A percentile compares a stretch with the other conserved stretches of the same genome.
phyloP scores from a whole-genome alignment of 1,140 invertebrate genomes.

The Macrobrachium nipponense region DNA sequence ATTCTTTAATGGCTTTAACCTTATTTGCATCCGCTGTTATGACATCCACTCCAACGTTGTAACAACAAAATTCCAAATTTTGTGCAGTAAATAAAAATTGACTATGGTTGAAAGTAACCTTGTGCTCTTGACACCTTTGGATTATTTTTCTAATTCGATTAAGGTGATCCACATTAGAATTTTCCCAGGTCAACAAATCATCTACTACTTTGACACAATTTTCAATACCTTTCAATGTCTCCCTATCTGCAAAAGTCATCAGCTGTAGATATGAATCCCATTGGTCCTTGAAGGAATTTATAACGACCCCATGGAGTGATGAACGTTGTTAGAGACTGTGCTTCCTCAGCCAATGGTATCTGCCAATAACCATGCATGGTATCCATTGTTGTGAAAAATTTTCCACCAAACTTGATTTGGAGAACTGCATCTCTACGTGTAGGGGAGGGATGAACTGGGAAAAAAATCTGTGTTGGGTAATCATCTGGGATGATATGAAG shows the following conservation, averaged over 20 bases:
- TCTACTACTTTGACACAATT: slow-evolving; percentile 16
- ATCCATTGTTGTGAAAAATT: slow-evolving; percentile 64
- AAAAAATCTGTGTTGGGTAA: slow-evolving; percentile 37
- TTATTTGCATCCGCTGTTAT: not conserved
- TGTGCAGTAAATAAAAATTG: not conserved
- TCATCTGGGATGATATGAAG: slow-evolving; percentile 15
- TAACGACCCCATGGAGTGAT: slow-evolving; percentile 66
- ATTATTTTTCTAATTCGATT: not conserved
- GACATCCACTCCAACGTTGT: not conserved
- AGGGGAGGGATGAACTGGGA: slow-evolving; percentile 64
- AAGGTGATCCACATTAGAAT: not conserved
- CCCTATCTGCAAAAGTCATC: slow-evolving; percentile 7
- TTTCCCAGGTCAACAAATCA: slow-evolving; percentile 12
- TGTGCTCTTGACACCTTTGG: not conserved
- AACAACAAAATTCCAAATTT: slow-evolving; percentile 2
- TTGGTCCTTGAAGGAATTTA: slow-evolving; percentile 65
- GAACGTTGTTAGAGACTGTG: slow-evolving; percentile 65
- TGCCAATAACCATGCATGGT: slow-evolving; percentile 66
- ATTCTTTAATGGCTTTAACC: not conserved
- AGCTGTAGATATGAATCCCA: slow-evolving; percentile 64
- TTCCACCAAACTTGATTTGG: not conserved
- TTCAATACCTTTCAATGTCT: not conserved
- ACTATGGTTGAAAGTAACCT: slow-evolving; percentile 8
- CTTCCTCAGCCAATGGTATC: slow-evolving; percentile 64
- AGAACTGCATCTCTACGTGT: slow-evolving; percentile 63